Evolutionary conservation across 2,888 invertebrate genomes (phyloP).

Genomic region (Amphimallon solstitiale): DNA sequence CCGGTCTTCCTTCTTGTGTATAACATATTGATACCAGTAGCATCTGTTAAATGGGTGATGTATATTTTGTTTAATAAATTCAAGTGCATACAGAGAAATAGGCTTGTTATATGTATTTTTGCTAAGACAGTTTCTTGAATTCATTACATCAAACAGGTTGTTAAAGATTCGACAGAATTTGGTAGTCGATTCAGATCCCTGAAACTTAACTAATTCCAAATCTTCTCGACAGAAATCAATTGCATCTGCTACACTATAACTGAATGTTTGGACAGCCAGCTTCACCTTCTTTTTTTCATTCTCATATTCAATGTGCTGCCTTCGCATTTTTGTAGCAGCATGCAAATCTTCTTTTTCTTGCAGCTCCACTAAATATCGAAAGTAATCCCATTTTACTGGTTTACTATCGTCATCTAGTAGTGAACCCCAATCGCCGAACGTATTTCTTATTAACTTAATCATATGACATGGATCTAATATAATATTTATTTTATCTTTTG

Average conservation of each 20-base stretch:
- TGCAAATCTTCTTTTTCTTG: slow-evolving; percentile 47
- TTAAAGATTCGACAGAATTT: slow-evolving; percentile 28
- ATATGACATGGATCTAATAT: slow-evolving; percentile 48
- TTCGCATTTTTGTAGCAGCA: slow-evolving; percentile 45
- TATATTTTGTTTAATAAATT: not conserved
- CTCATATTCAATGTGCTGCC: slow-evolving; percentile 39
- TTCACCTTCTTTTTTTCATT: slow-evolving; percentile 48
- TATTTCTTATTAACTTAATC: slow-evolving; percentile 47
- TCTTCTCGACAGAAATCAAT: slow-evolving; percentile 38
- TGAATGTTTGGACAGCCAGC: slow-evolving; percentile 48
- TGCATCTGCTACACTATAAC: slow-evolving; percentile 45
- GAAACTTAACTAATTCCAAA: slow-evolving; percentile 35
- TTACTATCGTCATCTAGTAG: slow-evolving; percentile 36
- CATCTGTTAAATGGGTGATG: slow-evolving; percentile 30
- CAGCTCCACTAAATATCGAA: slow-evolving; percentile 43
- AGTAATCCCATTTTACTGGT: slow-evolving; percentile 43
- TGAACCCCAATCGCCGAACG: slow-evolving; percentile 40
- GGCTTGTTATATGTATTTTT: not conserved
- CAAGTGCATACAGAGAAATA: no score
- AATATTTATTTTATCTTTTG: slow-evolving; percentile 42
- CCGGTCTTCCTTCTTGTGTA: slow-evolving; percentile 25
- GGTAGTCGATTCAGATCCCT: slow-evolving; percentile 41
- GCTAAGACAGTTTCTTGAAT: not conserved
- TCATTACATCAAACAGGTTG: not conserved
- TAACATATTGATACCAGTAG: slow-evolving; percentile 20